A percentile compares a stretch with the other conserved stretches of the same genome.
phyloP scores from a whole-genome alignment of 2,888 invertebrate genomes.

The Drosophila neonasuta region DNA sequence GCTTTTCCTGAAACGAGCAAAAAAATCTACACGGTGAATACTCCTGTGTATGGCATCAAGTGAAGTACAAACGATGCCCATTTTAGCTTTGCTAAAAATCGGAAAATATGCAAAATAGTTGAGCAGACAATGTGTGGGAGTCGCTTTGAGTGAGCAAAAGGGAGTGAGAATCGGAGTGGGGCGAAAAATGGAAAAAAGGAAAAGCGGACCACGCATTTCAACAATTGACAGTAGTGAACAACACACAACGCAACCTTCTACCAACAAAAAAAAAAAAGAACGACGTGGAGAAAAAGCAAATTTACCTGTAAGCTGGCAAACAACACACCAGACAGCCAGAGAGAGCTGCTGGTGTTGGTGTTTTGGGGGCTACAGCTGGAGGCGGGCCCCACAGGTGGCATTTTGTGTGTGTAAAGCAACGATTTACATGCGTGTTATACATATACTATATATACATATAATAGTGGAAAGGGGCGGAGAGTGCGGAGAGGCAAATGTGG shows the following conservation, averaged over 20 bases:
- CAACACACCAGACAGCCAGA: constrained; percentile 45
- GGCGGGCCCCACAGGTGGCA: constrained; percentile 68
- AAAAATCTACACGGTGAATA: constrained; percentile 3
- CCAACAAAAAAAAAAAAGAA: not conserved
- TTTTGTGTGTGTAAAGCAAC: constrained; percentile 68
- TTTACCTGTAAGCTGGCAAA: constrained; percentile 62
- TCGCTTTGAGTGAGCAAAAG: not conserved
- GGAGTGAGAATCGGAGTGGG: not conserved
- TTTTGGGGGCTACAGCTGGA: constrained; percentile 6
- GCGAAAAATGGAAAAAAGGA: constrained; percentile 11
- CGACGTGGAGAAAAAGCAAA: constrained; percentile 50
- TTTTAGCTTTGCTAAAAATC: constrained; percentile 33
- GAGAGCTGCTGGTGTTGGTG: not conserved
- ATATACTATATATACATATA: constrained; percentile 2
- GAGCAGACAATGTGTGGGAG: not conserved
- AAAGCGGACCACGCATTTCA: constrained; percentile 32
- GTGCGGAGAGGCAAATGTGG: not conserved
- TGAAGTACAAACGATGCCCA: constrained; percentile 34
- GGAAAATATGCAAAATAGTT: constrained; percentile 48
- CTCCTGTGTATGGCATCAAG: constrained; percentile 24
- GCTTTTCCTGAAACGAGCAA: not conserved
- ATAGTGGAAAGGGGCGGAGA: constrained; percentile 3
- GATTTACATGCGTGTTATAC: constrained; percentile 72
- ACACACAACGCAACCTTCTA: not conserved
- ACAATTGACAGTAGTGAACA: constrained; percentile 39